Base-by-base conservation (phyloP, 92 coral and sea anemone genomes). In the Heteractis magnifica region DNA sequence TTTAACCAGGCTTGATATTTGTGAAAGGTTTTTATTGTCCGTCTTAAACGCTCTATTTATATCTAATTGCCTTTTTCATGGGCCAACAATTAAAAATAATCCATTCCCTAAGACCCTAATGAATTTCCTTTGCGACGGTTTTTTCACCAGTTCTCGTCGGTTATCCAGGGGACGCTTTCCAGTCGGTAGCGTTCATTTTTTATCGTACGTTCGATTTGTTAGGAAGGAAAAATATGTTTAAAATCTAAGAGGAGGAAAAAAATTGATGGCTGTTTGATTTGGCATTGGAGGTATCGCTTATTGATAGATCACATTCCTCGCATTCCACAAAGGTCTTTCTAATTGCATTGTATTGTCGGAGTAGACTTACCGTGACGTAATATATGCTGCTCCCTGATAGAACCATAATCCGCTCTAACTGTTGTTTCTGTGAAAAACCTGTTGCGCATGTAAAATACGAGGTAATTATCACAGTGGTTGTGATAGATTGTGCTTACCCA, bases 61-160 rank as follows among this genome's bases (percentile, higher is more conserved):
- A 51, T 34, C 4, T 70, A 81, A 70, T 81, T 70, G 77, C 55
- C 44, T 81, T 81, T 65, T 81, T 68, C 84, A 81, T 70, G 34
- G 44, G 77, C 65, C 49, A 49, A 81, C 84, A 81, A 81, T 81
- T 81, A 81, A 70, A 52, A 81, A 16, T 81, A 81, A 81, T 81
- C 84, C 77, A 51, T 81, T 62, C 65, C 14, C 73, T 71, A 75
- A 81, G 70, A 50, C 44, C 77, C 62, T 52, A 64, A 51, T 81
- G 56, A 50, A 81, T 81, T 81, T 70, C 59, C 58, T 68, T 9
- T 51, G 21, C 49, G 34, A 60, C 44, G 65, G 44, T 48, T 68
- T 68, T 81, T 81, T 52, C 84, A 19, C 51, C 71, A 64, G 59
- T 65, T 34, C 52, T 68, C 13, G 44, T 34, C 44, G 3, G 44